Evolutionary conservation across 2,888 invertebrate genomes (phyloP).

Genomic region (Macrophya alboannulata): DNA sequence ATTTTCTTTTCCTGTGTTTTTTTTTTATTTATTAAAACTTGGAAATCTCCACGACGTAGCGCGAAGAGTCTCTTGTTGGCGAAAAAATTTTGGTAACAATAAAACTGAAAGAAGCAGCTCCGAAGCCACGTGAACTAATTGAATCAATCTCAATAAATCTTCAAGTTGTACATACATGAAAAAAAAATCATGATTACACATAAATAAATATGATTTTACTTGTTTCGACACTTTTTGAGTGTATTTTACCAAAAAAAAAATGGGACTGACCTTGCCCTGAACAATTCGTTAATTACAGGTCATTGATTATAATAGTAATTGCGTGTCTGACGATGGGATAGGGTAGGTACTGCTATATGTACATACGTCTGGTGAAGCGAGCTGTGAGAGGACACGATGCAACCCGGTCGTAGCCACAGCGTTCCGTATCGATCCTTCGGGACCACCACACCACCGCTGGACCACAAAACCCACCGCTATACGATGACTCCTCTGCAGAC

Average conservation of each 20-base stretch:
- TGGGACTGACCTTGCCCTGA: background rate
- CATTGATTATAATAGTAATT: conserved; percentile 29
- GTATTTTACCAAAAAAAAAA: background rate
- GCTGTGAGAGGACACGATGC: conserved; percentile 28
- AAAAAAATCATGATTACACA: no score
- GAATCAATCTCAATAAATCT: background rate
- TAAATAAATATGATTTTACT: no score
- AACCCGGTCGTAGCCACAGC: conserved; percentile 47
- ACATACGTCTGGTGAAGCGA: conserved; percentile 16
- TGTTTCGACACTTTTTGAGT: no score
- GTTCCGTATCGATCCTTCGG: conserved; percentile 73
- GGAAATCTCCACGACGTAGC: background rate
- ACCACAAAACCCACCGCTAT: conserved; percentile 40
- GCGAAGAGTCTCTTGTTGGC: background rate
- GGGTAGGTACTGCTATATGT: background rate
- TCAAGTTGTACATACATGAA: background rate
- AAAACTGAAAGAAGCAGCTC: background rate
- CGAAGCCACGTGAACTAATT: background rate
- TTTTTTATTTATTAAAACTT: conserved; percentile 23
- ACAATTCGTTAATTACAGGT: background rate
- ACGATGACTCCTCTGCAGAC: conserved; percentile 19
- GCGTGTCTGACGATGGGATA: background rate
- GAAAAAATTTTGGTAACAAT: background rate
- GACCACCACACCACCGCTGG: conserved; percentile 60
- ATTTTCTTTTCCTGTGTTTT: background rate